Percentiles rank a stretch among this genome's conserved stretches.
Evolutionary conservation across 2,888 invertebrate species (phyloP).

Genomic region (Ctenicera cuprea): DNA sequence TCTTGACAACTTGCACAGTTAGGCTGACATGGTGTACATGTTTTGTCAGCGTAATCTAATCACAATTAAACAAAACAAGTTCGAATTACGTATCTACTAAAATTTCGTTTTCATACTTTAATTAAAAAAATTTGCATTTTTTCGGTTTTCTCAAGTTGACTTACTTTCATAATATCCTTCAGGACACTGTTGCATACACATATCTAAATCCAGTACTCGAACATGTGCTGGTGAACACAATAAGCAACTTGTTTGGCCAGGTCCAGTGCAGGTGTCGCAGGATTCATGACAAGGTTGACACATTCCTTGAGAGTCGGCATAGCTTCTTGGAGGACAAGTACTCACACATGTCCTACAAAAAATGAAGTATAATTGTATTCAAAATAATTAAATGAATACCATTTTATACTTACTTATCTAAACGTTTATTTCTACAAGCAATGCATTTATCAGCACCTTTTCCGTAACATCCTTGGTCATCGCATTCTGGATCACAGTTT

Average conservation of each 20-base stretch:
- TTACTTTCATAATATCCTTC: conserved; percentile 91
- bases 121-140: conserved; percentile 1
- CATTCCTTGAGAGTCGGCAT: conserved; percentile 85
- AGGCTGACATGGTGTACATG: conserved; percentile 89
- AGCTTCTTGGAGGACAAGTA: conserved; percentile 89
- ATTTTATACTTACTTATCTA: conserved; percentile 81
- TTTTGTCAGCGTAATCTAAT: conserved; percentile 75
- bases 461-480: conserved; percentile 90
- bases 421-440: conserved; percentile 85
- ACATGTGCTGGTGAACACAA: conserved; percentile 90
- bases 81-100: no score
- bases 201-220: conserved; percentile 88
- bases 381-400: background rate
- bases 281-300: conserved; percentile 94
- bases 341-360: conserved; percentile 86
- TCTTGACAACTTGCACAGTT: conserved; percentile 92
- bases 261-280: conserved; percentile 91
- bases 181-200: conserved; percentile 91
- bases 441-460: conserved; percentile 90
- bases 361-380: conserved; percentile 12
- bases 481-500: conserved; percentile 90
- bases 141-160: conserved; percentile 52
- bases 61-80: conserved; percentile 49
- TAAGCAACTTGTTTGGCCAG: conserved; percentile 90
- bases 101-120: conserved; percentile 6